Evolutionary conservation across 1,140 invertebrate species (phyloP), one percentile per base, ranked within the genome.

Genomic region (Nasonia giraulti): DNA sequence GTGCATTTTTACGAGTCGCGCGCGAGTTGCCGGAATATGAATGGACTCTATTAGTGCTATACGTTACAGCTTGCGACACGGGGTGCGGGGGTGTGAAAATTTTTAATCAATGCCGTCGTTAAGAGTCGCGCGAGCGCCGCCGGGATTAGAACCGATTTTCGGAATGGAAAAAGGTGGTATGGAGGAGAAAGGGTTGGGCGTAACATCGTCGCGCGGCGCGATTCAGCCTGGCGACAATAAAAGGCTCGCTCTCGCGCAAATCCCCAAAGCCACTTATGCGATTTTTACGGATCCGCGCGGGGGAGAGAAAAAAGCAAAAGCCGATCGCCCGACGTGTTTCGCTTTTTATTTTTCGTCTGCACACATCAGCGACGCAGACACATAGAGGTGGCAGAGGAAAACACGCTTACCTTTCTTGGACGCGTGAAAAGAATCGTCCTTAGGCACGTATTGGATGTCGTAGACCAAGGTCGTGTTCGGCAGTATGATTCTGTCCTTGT

Each of bases 341-440:
- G 17, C 14, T 23, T 50, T 27, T 77, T 77, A 11, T 50, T 12
- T 23, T 20, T 17, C 17, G 8, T 44, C 6, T 44, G 8, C 33
- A 37, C 33, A 37, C 33, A 27, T 27, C 27, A 27, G 1, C 27
- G 27, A 27, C 27, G 27, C 27, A 27, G 27, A 27, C 27, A 27
- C 27, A 27, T 27, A 27, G 27, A 27, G 27, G 27, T 27, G 27
- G 27, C 27, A 27, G 27, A 27, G 27, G 33, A 37, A 47, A 86
- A 10, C 40, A 44, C 7, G 6, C 87, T 90, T 88, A 95, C 95
- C 95, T 93, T 95, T 95, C 87, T 96, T 96, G 20, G 95, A 94
- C 62, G 95, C 94, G 75, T 94, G 94, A 89, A 96, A 96, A 66
- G 94, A 95, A 90, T 96, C 95, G 88, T 95, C 95, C 89, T 93